Conservation (phyloP, 1,140 invertebrate species). For the Neodiprion virginianus region DNA sequence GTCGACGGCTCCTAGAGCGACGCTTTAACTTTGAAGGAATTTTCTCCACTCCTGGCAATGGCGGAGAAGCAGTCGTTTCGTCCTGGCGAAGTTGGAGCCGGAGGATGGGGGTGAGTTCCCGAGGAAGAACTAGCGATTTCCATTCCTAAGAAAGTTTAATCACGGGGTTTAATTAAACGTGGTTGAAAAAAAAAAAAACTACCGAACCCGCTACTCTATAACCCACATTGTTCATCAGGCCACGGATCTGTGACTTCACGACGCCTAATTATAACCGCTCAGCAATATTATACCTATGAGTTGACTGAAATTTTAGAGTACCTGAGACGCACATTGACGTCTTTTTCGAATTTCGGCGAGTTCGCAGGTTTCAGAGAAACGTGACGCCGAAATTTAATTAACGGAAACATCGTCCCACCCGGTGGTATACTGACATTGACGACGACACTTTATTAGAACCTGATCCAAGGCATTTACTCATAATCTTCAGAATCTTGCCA, state of each 20-base stretch:
- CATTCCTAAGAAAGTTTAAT: conserved; percentile 24
- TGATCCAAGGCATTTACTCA: no score
- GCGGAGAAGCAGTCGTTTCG: neutral
- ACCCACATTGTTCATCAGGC: conserved; percentile 12
- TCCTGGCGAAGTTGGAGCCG: neutral
- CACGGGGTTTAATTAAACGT: conserved; percentile 26
- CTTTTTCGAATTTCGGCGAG: neutral
- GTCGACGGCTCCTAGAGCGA: no score
- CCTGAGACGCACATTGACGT: neutral
- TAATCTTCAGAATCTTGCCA: no score
- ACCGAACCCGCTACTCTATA: neutral
- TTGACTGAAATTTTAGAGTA: neutral
- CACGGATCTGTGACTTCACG: neutral
- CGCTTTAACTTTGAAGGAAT: conserved; percentile 33
- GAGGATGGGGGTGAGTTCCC: neutral
- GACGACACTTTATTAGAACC: neutral
- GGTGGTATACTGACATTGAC: neutral
- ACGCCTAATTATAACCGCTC: neutral
- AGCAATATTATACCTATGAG: no score
- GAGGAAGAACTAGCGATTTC: conserved; percentile 21
- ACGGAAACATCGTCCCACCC: neutral
- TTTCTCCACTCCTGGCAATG: conserved; percentile 26
- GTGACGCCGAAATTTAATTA: neutral
- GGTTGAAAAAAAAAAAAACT: conserved; percentile 13
- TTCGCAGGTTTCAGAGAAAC: neutral